A percentile compares a stretch with the other conserved stretches of the same genome.
Evolutionary conservation across 37 sponge, comb jelly and placozoan species (phyloP).

Genomic region (Aplysina aerophoba): DNA sequence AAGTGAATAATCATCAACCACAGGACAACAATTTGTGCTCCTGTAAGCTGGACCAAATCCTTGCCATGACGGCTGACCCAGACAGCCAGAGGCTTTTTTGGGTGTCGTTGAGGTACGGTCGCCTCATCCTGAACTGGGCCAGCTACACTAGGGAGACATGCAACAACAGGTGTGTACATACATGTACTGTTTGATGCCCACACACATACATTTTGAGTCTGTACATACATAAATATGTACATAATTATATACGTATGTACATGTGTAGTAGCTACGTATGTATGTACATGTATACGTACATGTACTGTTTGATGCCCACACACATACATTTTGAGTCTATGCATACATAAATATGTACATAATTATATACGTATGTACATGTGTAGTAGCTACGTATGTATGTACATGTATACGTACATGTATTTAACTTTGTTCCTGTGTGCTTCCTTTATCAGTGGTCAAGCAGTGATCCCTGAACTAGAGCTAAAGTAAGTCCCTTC

Average conservation of each 20-base stretch:
- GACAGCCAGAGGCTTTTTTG: not conserved
- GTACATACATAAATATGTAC: no score
- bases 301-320: not conserved
- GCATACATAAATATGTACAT: no score
- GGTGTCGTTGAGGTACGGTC: not conserved
- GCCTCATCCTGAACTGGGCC: slow-evolving; percentile 16
- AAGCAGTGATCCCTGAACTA: no score
- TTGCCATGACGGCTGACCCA: not conserved
- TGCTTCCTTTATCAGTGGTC: no score
- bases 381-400: no score
- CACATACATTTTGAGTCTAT: not conserved
- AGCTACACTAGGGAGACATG: slow-evolving; percentile 12
- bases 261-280: no score
- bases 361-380: not conserved
- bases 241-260: not conserved
- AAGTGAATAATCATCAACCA: not conserved
- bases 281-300: not conserved
- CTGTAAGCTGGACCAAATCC: not conserved
- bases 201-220: not conserved
- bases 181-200: not conserved
- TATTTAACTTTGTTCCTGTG: no score
- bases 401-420: not conserved
- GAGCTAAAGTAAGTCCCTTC: no score
- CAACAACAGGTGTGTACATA: slow-evolving; percentile 12
- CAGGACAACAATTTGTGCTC: not conserved